A percentile compares a stretch with the other conserved stretches of the same genome.
Conservation (phyloP, 2,797 vertebrate species). For the Holocentrus rufus region DNA sequence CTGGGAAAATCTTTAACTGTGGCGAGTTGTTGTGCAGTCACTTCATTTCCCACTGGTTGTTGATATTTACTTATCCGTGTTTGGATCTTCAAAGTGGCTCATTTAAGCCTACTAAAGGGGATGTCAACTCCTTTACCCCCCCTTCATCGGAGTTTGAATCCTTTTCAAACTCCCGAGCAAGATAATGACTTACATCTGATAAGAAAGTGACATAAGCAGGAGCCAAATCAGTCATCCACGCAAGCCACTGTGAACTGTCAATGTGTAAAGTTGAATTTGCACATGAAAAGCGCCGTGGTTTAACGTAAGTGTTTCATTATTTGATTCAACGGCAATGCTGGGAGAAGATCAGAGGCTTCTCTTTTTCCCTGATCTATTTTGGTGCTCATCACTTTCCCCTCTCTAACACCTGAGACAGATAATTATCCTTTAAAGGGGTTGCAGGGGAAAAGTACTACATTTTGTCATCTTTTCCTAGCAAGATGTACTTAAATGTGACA, state of each 20-base stretch:
- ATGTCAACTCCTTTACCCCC: constrained; percentile 74
- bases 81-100: constrained; percentile 75
- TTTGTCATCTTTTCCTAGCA: constrained; percentile 57
- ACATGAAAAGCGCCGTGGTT: constrained; percentile 77
- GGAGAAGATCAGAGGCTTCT: constrained; percentile 77
- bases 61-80: constrained; percentile 77
- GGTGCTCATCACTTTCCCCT: constrained; percentile 74
- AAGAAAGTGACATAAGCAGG: constrained; percentile 58
- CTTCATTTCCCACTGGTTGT: constrained; percentile 57
- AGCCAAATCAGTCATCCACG: constrained; percentile 67
- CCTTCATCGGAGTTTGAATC: constrained; percentile 64
- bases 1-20: constrained; percentile 43
- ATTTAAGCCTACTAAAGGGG: constrained; percentile 76
- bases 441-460: constrained; percentile 42
- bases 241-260: constrained; percentile 75
- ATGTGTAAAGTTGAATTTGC: constrained; percentile 79
- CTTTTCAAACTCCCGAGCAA: constrained; percentile 63
- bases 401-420: constrained; percentile 76
- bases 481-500: constrained; percentile 68
- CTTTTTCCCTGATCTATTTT: constrained; percentile 81
- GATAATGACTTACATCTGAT: constrained; percentile 71
- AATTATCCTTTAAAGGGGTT: constrained; percentile 76
- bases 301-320: constrained; percentile 79
- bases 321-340: constrained; percentile 70
- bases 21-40: constrained; percentile 51